Base-by-base conservation (phyloP, 2,888 invertebrate species). In the Campoplex capitator region DNA sequence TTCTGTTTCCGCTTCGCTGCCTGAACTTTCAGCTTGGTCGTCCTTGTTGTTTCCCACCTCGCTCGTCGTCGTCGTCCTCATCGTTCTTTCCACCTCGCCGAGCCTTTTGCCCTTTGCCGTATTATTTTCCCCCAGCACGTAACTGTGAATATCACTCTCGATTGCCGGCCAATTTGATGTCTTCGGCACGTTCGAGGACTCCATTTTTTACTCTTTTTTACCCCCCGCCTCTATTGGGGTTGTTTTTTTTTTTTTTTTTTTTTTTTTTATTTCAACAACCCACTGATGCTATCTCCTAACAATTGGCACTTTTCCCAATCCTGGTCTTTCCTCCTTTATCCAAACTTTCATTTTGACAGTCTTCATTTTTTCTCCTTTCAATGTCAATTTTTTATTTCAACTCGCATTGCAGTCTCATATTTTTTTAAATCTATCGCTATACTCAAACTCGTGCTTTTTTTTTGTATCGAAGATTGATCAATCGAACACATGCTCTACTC, bases 1-100 rank as follows among this genome's bases (percentile, higher is more conserved):
- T 94, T 97, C 97, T 84, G 96, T 96, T 94, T 98, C 98, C 94
- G 96, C 97, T 94, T 98, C 98, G 95, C 98, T 98, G 93, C 97
- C 98, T 51, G 97, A 96, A 87, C 96, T 96, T 90, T 96, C 96
- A 90, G 96, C 96, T 88, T 70, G 77, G 35, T 89, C 87, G 51
- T 84, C 86, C 93, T 89, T 83, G 84, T 76, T 85, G 84, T 76
- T 85, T 62, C 79, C 58, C 83, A 82, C 68, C 81, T 78, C 84
- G 74, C 56, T 78, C 58, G 56, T 58, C 67, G 38, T 11, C 68
- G 67, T 35, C 35, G 18, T 38, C 1, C 38, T 35, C n/a, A n/a
- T 67, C 67, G 62, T 32, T 62, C 16, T 32, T 81, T 81, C 81
- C 83, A 67, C 78, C 58, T 86, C 74, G 74, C 74, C 71, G 70